These are phyloP conservation scores for Nebria brevicollis DNA, from an alignment of 2,888 invertebrate species.

Conservation along the genomic window DNA sequence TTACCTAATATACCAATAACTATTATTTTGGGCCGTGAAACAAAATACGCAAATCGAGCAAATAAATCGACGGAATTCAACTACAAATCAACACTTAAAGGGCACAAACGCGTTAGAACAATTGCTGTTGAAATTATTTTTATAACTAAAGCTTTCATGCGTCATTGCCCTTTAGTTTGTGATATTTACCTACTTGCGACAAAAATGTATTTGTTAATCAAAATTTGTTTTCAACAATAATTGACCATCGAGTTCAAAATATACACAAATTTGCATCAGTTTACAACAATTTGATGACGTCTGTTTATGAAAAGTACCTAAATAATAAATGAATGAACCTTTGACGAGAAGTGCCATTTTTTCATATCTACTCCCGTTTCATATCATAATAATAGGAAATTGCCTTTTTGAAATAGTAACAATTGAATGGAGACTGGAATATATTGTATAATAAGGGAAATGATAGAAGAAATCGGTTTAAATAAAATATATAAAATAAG, in stretches of 20 bases:
- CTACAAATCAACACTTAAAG: not conserved
- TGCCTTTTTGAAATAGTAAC: slow-evolving; percentile 43
- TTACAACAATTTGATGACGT: too few relatives aligned
- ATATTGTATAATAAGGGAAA: slow-evolving; percentile 21
- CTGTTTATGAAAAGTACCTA: slow-evolving; percentile 25
- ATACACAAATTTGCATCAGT: not conserved
- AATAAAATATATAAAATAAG: not conserved
- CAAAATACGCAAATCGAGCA: not conserved
- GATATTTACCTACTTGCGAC: not conserved
- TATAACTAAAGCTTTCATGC: too few relatives aligned
- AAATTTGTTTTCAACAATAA: not conserved
- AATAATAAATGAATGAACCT: slow-evolving; percentile 31
- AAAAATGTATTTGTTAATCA: not conserved
- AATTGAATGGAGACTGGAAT: slow-evolving; percentile 35
- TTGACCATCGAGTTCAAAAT: not conserved
- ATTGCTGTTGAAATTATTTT: too few relatives aligned
- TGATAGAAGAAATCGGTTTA: slow-evolving; percentile 17
- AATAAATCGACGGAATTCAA: not conserved
- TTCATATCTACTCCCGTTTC: slow-evolving; percentile 36
- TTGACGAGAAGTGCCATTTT: slow-evolving; percentile 45
- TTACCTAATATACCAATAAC: slow-evolving; percentile 39
- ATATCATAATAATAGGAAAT: slow-evolving; percentile 45
- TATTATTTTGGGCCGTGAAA: slow-evolving; percentile 21
- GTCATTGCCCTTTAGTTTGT: not conserved
- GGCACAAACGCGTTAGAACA: too few relatives aligned